Base-by-base conservation (phyloP, 2,113 vertebrate species). In the Benitochromis conjunctus region DNA sequence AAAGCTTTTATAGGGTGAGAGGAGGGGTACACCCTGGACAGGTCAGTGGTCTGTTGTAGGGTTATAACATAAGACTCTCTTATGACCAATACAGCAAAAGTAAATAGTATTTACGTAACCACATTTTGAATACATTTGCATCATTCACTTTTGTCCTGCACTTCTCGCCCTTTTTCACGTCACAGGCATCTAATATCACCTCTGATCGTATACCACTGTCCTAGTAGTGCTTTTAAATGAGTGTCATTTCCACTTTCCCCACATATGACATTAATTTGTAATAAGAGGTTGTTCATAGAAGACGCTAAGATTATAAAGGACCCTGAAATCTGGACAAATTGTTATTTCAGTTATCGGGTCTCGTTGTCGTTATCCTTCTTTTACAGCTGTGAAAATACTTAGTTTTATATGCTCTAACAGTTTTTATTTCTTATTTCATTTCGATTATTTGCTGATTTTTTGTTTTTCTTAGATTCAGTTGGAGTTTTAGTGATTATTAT, bases 141-240 rank as follows among this genome's bases (percentile, higher is more conserved):
- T 8, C 7, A 19, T 6, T 9, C 19, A 53, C 6, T 12, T 19
- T 5, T 51, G 12, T 24, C 12, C 2, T 24, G 36, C 0, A 14
- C 80, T 85, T 85, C 60, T 85, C 1, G 31, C 80, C 79, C 1
- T 21, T 5, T 57, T 48, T 87, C 60, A 76, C 29, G 31, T 10
- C 21, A 84, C 86, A 79, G 69, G 89, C 85, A 36, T 83, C 19
- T 14, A 34, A 13, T 38, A 18, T 19, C 24, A 69, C 8, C 51
- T 86, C 24, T 18, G 41, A 76, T 55, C 29, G 60, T 0, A 24
- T 13, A 55, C 5, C 31, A 51, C 19, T 19, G 2, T 26, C 16
- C 48, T 91, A 93, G 92, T 88, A 69, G 21, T 4, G 3, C 41
- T 85, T 80, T 84, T 82, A 83, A 90, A 88, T 93, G 88, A 91